Conservation (phyloP, 2,113 vertebrate genomes). For the Redunca redunca region DNA sequence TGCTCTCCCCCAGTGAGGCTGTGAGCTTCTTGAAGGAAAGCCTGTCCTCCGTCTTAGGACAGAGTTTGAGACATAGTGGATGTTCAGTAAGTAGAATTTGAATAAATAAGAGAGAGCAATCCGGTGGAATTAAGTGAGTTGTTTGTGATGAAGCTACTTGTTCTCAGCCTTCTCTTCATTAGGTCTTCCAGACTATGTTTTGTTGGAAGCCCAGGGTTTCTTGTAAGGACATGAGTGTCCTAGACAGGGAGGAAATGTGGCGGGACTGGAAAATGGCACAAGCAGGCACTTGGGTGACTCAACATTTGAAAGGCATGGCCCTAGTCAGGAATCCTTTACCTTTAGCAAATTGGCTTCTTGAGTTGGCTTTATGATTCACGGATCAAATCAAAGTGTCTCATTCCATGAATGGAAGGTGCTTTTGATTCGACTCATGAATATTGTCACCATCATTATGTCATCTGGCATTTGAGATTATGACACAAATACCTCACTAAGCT, state of each 20-base stretch:
- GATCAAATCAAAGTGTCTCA: neutral
- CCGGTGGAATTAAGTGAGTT: neutral
- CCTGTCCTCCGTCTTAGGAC: neutral
- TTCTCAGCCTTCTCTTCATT: neutral
- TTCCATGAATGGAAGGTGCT: neutral
- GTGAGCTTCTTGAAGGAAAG: neutral
- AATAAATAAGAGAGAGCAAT: neutral
- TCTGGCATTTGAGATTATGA: constrained; percentile 22
- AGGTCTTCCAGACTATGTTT: neutral
- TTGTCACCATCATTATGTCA: neutral
- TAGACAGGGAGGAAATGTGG: neutral
- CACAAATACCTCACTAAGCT: neutral
- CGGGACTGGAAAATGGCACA: neutral
- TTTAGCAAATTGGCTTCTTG: neutral
- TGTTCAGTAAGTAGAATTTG: neutral
- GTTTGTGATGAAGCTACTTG: neutral
- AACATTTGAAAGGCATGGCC: neutral
- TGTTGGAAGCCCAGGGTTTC: neutral
- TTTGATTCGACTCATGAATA: neutral
- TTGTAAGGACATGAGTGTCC: neutral
- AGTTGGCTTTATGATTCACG: neutral
- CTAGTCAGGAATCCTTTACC: neutral
- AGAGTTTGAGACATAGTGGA: neutral
- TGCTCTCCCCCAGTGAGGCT: neutral
- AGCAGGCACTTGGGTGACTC: neutral